Base-by-base conservation (phyloP, 2,888 invertebrate species). In the Gryllus longicercus region DNA sequence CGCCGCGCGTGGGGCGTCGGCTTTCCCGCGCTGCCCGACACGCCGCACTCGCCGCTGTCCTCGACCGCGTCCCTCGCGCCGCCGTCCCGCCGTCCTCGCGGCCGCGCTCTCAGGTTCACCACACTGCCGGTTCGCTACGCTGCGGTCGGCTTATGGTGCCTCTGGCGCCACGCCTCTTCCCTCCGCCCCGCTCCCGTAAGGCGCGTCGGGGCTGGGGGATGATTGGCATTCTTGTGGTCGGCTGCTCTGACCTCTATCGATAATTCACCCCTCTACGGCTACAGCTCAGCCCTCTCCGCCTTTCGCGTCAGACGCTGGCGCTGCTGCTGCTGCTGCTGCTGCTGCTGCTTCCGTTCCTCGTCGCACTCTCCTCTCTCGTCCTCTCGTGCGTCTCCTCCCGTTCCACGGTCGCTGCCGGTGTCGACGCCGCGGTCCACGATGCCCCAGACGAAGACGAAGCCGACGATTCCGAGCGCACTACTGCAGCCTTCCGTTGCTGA, bases 201-300 rank as follows among this genome's bases (percentile, higher is more conserved):
- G 25, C 2, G 18, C 18, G 18, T 63, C 18, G 63, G 63, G 63
- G 63, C 25, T 63, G 63, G 75, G 75, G 75, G 75, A 79, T 79
- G 79, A 79, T 79, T 79, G 79, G 79, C 79, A 79, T 79, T 79
- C 79, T 79, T 79, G 79, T 51, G 79, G 79, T 79, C 76, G 79
- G 50, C 38, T 76, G 21, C 51, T 12, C 79, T 79, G 76, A 79
- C 79, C 79, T 75, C 79, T 75, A 75, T 79, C 79, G 79, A 79
- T 79, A 79, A 79, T 79, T 79, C 51, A 79, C 76, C 3, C 18
- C 14, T 63, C 63, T 63, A 18, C 63, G 18, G 63, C 18, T 63
- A 18, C 63, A 18, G 63, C 16, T 16, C 16, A 63, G 63, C 63
- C 18, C 63, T 63, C 63, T 63, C 63, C 63, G 18, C 63, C 14